These are phyloP conservation scores for Xenus cinereus DNA, from an alignment of 2,113 vertebrate species.

Conservation along the genomic window DNA sequence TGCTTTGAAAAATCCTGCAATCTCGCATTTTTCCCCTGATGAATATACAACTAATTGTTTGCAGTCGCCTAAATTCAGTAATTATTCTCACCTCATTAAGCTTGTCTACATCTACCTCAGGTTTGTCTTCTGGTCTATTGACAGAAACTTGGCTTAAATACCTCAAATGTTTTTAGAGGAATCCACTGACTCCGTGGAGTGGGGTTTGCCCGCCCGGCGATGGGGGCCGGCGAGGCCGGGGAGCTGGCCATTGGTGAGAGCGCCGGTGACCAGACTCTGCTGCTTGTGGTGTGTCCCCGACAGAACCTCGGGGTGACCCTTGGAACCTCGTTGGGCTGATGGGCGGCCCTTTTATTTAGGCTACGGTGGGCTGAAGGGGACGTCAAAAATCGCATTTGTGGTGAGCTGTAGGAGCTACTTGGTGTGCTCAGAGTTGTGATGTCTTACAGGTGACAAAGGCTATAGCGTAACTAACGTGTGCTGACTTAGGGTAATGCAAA, in stretches of 20 bases:
- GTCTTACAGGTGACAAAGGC: background rate
- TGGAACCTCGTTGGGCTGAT: too few species aligned
- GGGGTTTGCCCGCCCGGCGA: too few species aligned
- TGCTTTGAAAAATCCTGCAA: background rate
- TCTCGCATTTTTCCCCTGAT: background rate
- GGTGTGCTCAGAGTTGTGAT: background rate
- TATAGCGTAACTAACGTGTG: background rate
- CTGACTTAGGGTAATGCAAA: background rate
- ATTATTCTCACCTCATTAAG: background rate
- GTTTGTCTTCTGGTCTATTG: background rate
- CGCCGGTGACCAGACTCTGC: background rate
- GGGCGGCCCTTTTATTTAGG: background rate
- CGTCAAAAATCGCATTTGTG: background rate
- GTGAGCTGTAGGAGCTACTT: background rate
- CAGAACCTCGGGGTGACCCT: background rate
- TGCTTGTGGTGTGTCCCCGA: background rate
- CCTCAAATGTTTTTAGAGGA: background rate
- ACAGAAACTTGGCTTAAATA: background rate
- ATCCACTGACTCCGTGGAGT: background rate
- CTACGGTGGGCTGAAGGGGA: background rate
- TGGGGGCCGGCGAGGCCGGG: too few species aligned
- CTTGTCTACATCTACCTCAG: background rate
- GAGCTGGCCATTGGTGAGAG: background rate
- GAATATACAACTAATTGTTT: background rate
- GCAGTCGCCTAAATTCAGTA: background rate